Conservation (phyloP, 1,140 invertebrate species). For the Drosophila bocki region DNA sequence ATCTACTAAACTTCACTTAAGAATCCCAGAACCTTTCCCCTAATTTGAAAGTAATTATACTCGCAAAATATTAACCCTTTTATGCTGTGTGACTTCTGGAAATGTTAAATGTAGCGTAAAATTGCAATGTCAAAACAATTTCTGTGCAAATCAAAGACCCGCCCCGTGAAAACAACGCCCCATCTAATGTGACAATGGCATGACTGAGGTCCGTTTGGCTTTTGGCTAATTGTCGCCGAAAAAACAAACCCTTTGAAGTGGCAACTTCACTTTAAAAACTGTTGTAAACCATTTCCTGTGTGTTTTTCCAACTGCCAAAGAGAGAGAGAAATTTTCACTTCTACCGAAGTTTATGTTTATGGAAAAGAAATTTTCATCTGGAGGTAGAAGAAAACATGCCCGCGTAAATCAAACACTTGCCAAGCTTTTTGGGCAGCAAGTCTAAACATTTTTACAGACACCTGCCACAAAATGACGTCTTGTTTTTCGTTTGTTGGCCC, state of each 20-base stretch:
- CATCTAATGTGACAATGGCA: slow-evolving; percentile 75
- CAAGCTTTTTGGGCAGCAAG: slow-evolving; percentile 56
- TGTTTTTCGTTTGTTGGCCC: slow-evolving; percentile 73
- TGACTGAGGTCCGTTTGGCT: slow-evolving; percentile 55
- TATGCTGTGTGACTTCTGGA: slow-evolving; percentile 37
- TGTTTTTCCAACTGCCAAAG: slow-evolving; percentile 56
- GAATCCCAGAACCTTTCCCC: background rate
- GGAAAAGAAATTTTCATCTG: slow-evolving; percentile 59
- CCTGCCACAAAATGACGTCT: slow-evolving; percentile 80
- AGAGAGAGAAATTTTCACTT: slow-evolving; percentile 56
- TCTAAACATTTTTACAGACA: slow-evolving; percentile 84
- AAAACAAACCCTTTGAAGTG: slow-evolving; percentile 62
- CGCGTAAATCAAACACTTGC: slow-evolving; percentile 75
- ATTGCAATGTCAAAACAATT: slow-evolving; percentile 63
- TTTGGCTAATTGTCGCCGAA: slow-evolving; percentile 73
- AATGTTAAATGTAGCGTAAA: slow-evolving; percentile 75
- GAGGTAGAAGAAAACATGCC: slow-evolving; percentile 2
- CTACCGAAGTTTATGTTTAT: slow-evolving; percentile 59
- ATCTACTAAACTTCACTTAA: background rate
- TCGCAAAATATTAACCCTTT: slow-evolving; percentile 1
- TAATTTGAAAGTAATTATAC: slow-evolving; percentile 15
- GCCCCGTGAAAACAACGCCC: slow-evolving; percentile 2
- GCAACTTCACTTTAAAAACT: slow-evolving; percentile 47
- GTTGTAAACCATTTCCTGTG: slow-evolving; percentile 72
- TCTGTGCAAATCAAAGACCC: slow-evolving; percentile 51